phyloP scores from a whole-genome alignment of 2,888 invertebrate species.

The Papilio demoleus region DNA sequence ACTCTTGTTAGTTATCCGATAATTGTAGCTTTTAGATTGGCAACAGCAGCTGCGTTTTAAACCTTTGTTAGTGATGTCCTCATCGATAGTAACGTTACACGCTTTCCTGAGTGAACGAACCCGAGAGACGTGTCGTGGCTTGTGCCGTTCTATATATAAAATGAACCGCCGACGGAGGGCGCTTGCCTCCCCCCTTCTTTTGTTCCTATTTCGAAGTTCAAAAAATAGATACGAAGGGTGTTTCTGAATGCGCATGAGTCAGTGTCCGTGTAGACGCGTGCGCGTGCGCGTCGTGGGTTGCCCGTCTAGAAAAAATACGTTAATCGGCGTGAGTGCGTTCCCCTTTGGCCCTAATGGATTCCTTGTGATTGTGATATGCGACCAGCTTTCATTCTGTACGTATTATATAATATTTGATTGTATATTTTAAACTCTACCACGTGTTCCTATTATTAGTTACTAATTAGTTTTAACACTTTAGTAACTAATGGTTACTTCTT shows the following conservation, averaged over 20 bases:
- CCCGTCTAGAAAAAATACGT: conserved; percentile 49
- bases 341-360: conserved; percentile 39
- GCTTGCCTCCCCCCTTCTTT: conserved; percentile 80
- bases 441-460: conserved; percentile 33
- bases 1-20: neutral
- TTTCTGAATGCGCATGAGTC: conserved; percentile 77
- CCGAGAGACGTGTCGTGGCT: conserved; percentile 61
- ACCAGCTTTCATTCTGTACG: conserved; percentile 27
- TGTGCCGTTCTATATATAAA: conserved; percentile 72
- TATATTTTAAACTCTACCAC: conserved; percentile 16
- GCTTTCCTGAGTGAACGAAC: conserved; percentile 79
- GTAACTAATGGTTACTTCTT: too few species aligned
- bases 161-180: conserved; percentile 67
- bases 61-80: conserved; percentile 45
- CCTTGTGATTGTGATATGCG: conserved; percentile 34
- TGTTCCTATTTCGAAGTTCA: conserved; percentile 81
- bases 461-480: neutral
- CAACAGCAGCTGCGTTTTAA: neutral
- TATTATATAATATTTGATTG: conserved; percentile 31
- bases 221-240: conserved; percentile 78
- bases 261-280: conserved; percentile 74
- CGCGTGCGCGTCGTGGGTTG: conserved; percentile 65
- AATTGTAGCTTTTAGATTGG: neutral
- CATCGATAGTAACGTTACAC: conserved; percentile 51
- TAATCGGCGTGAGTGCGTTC: conserved; percentile 52